phyloP scores from a whole-genome alignment of 2,797 vertebrate species.

The Myiotriccus ornatus region DNA sequence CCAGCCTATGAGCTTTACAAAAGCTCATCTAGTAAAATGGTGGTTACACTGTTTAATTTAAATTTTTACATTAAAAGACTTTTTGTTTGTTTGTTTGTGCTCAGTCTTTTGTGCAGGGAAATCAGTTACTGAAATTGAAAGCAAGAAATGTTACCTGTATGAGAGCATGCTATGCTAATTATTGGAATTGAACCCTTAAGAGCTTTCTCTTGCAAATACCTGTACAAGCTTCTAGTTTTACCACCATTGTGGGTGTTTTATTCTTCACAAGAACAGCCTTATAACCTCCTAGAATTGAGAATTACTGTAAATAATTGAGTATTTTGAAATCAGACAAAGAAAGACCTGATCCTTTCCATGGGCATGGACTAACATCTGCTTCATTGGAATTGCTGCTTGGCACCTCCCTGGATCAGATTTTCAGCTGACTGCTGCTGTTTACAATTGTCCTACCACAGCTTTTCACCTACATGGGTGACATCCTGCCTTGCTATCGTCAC shows the following conservation, averaged over 20 bases:
- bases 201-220: neutral
- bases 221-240: neutral
- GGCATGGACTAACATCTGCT: neutral
- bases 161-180: neutral
- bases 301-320: neutral
- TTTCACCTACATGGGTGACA: conserved; percentile 31
- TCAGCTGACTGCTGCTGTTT: conserved; percentile 8
- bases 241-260: neutral
- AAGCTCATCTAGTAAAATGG: neutral
- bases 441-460: neutral
- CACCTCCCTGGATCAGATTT: neutral
- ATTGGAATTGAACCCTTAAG: neutral
- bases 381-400: neutral
- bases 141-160: neutral
- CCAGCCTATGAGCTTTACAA: neutral
- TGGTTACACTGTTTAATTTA: neutral
- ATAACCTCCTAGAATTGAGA: neutral
- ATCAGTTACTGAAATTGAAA: neutral
- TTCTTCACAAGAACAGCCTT: neutral
- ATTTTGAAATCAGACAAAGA: neutral
- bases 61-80: neutral
- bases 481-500: conserved; percentile 61
- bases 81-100: neutral
- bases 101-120: neutral
- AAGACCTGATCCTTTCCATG: neutral